Evolutionary conservation across 1,140 invertebrate species (phyloP).

Genomic region (Tetramorium alpestre): DNA sequence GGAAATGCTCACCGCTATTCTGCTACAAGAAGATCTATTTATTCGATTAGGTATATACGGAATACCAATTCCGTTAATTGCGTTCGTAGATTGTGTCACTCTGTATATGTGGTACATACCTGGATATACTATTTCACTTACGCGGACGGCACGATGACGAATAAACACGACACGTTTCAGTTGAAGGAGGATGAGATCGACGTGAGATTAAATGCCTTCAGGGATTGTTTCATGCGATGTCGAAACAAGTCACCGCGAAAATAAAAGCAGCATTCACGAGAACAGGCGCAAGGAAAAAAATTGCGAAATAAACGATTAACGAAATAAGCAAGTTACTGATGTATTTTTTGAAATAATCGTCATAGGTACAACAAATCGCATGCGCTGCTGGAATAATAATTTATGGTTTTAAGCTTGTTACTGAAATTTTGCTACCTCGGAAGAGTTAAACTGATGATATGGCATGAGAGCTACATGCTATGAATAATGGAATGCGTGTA

Average conservation of each 20-base stretch:
- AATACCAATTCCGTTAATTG: slow-evolving; percentile 44
- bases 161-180: slow-evolving; percentile 85
- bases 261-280: slow-evolving; percentile 76
- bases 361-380: not conserved
- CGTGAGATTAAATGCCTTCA: slow-evolving; percentile 93
- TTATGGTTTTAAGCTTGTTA: not conserved
- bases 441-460: not conserved
- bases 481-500: not conserved
- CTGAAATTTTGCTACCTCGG: not conserved
- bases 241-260: slow-evolving; percentile 87
- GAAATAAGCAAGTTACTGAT: not conserved
- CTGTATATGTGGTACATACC: not conserved
- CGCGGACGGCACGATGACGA: not conserved
- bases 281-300: not conserved
- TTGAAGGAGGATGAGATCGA: slow-evolving; percentile 94
- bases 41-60: slow-evolving; percentile 86
- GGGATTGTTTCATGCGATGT: slow-evolving; percentile 92
- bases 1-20: slow-evolving; percentile 92
- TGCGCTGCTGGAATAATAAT: not conserved
- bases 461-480: not conserved
- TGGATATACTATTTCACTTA: not conserved
- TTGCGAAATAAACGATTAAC: not conserved
- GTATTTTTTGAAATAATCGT: not conserved
- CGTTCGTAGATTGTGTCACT: not conserved
- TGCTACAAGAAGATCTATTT: slow-evolving; percentile 93